Evolutionary conservation across 2,113 vertebrate genomes (phyloP).

Genomic region (Prietella phreatophila): DNA sequence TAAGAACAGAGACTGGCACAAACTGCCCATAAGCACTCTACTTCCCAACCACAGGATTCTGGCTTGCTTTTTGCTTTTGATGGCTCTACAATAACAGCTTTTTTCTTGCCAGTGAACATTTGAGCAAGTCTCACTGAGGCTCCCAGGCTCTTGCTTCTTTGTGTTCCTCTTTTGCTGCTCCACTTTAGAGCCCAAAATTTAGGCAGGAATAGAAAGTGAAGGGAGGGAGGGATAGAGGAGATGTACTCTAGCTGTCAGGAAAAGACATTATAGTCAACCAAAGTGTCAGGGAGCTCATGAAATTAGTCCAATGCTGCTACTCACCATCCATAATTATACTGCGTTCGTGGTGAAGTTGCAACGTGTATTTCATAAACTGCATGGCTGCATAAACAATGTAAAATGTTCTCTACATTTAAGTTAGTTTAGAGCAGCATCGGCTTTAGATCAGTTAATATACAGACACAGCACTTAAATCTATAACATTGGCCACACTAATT

Average conservation of each 20-base stretch:
- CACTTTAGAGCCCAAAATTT: neutral
- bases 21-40: neutral
- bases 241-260: neutral
- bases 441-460: neutral
- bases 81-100: slow-evolving; percentile 36
- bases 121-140: slow-evolving; percentile 3
- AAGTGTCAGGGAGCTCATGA: slow-evolving; percentile 26
- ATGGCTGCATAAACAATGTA: neutral
- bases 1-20: neutral
- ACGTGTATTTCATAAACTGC: neutral
- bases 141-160: slow-evolving; percentile 14
- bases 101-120: slow-evolving; percentile 46
- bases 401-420: neutral
- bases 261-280: slow-evolving; percentile 12
- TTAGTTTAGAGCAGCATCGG: neutral
- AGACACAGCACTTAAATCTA: neutral
- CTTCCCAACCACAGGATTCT: slow-evolving; percentile 24
- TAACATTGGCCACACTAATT: neutral
- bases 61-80: slow-evolving; percentile 33
- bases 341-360: neutral
- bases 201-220: slow-evolving; percentile 35
- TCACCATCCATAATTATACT: slow-evolving; percentile 26
- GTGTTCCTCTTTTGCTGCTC: slow-evolving; percentile 25
- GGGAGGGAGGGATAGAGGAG: neutral
- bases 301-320: slow-evolving; percentile 23